Evolutionary conservation across 2,113 vertebrate genomes (phyloP).

Genomic region (Campylorhamphus procurvoides): DNA sequence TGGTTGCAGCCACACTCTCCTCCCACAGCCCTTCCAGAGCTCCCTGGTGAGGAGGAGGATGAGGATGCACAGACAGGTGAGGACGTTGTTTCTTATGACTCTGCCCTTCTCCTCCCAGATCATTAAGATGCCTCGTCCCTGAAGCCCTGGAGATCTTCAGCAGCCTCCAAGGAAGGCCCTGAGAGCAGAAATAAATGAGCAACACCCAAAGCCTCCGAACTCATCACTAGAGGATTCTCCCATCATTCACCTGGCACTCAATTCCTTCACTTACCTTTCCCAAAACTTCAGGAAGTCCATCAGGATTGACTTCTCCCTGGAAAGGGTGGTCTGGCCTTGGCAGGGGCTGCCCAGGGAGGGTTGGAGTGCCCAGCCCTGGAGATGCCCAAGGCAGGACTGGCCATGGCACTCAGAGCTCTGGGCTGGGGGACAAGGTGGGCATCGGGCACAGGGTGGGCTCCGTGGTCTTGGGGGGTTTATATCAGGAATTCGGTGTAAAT

Average conservation of each 20-base stretch:
- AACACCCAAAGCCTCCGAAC: not conserved
- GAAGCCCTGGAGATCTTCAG: not conserved
- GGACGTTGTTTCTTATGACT: not conserved
- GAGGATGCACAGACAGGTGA: not conserved
- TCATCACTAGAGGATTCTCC: not conserved
- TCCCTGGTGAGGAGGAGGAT: not conserved
- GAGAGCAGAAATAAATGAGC: not conserved
- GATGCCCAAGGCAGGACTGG: not conserved
- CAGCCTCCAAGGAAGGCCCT: not conserved
- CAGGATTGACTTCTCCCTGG: not conserved
- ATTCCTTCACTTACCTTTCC: not conserved
- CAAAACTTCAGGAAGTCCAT: not conserved
- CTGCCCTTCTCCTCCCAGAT: not conserved
- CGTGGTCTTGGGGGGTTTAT: not conserved
- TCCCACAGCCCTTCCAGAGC: not conserved
- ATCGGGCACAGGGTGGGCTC: not conserved
- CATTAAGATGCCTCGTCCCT: not conserved
- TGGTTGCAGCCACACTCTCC: not conserved
- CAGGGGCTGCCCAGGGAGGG: not conserved
- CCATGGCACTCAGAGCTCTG: not conserved
- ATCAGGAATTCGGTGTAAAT: not conserved
- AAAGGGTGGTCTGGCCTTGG: not conserved
- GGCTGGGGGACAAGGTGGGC: not conserved
- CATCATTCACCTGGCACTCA: not conserved
- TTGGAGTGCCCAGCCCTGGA: not conserved